Percentiles rank a stretch among this genome's conserved stretches.
These are phyloP conservation scores for Babyrousa celebensis DNA, from an alignment of 2,797 vertebrate genomes.

Conservation along the genomic window DNA sequence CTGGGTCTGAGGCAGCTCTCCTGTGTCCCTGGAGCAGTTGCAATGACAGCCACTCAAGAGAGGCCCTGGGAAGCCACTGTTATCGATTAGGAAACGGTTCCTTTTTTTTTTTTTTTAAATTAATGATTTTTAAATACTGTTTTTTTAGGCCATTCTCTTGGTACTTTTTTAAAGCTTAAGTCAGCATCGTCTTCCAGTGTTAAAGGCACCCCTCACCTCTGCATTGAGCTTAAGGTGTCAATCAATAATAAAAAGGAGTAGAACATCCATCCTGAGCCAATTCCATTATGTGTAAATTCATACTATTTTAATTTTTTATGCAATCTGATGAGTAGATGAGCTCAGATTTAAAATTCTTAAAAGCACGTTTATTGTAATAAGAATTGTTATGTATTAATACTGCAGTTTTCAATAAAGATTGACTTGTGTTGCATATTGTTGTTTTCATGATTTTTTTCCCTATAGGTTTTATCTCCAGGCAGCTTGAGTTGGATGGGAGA, in stretches of 20 bases:
- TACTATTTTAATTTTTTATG: conserved; percentile 93
- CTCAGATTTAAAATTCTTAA: conserved; percentile 93
- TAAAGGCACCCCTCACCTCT: conserved; percentile 90
- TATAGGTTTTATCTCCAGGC: neutral
- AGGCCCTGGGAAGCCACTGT: conserved; percentile 75
- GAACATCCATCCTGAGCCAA: conserved; percentile 92
- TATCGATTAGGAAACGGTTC: conserved; percentile 90
- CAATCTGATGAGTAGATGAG: conserved; percentile 93
- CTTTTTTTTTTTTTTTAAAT: conserved; percentile 85
- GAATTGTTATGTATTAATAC: conserved; percentile 95
- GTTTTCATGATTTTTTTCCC: conserved; percentile 17
- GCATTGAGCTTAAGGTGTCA: conserved; percentile 89
- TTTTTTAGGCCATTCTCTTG: conserved; percentile 90
- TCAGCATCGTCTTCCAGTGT: conserved; percentile 94
- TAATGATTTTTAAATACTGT: conserved; percentile 88
- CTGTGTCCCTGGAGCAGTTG: neutral
- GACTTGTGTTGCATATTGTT: conserved; percentile 93
- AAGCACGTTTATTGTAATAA: conserved; percentile 94
- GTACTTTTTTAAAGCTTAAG: conserved; percentile 92
- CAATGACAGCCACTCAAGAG: neutral
- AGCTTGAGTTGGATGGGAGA: neutral
- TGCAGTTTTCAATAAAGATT: conserved; percentile 95
- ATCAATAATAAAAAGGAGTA: conserved; percentile 89
- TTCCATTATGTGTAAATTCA: conserved; percentile 92
- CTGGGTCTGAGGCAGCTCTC: neutral